Evolutionary conservation across 2,888 invertebrate species (phyloP).

Genomic region (Heliconius ismenius): DNA sequence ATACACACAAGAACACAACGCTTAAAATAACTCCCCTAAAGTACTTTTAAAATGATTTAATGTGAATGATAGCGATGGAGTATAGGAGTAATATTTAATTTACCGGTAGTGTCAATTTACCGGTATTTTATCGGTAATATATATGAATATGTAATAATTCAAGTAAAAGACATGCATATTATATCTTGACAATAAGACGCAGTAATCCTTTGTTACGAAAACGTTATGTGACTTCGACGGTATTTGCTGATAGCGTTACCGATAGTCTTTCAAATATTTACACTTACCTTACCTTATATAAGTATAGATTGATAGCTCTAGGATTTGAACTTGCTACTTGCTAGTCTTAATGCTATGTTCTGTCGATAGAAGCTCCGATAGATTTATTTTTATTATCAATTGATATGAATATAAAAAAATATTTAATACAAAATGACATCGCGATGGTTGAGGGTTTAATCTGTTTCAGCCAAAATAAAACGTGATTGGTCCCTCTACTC

Average conservation of each 20-base stretch:
- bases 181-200: not conserved
- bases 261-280: not conserved
- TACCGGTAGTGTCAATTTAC: not conserved
- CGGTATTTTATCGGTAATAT: not conserved
- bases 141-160: not conserved
- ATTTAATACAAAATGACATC: not conserved
- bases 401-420: not conserved
- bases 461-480: not conserved
- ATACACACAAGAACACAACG: not conserved
- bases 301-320: not conserved
- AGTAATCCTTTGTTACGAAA: conserved; percentile 9
- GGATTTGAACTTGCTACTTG: not conserved
- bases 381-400: not conserved
- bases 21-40: not conserved
- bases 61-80: not conserved
- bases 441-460: not conserved
- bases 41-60: not conserved
- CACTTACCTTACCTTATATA: not conserved
- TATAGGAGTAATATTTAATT: not conserved
- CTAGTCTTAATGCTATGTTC: not conserved
- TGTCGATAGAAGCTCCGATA: not conserved
- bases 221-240: not conserved
- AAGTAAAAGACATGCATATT: not conserved
- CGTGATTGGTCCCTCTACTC: not conserved
- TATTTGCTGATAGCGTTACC: not conserved